Evolutionary conservation across 2,113 vertebrate genomes (phyloP).

Genomic region (Indicator indicator): DNA sequence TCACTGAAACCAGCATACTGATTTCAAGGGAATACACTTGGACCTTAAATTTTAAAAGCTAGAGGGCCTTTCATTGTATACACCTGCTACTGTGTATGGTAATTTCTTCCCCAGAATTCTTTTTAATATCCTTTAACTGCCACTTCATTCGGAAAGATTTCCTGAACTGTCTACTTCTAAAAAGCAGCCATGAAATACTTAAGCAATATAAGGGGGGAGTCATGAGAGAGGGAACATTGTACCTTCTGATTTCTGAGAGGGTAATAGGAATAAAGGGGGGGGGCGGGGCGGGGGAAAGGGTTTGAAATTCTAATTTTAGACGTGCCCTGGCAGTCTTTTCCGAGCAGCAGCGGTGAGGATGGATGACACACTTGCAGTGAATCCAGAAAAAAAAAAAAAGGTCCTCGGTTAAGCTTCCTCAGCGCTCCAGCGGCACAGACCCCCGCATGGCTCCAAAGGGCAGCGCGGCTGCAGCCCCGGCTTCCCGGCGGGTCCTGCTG

Average conservation of each 20-base stretch:
- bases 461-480: rapidly evolving
- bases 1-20: no score
- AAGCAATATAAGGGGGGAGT: not conserved
- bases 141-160: no score
- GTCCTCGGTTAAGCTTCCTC: not conserved
- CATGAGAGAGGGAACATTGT: not conserved
- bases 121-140: no score
- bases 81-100: no score
- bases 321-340: not conserved
- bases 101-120: no score
- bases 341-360: not conserved
- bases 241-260: not conserved
- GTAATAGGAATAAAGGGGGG: not conserved
- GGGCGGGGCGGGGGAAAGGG: not conserved
- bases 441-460: rapidly evolving
- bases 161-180: not conserved
- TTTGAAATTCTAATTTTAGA: not conserved
- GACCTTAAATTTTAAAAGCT: no score
- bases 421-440: rapidly evolving
- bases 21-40: no score
- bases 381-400: not conserved
- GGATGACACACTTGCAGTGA: not conserved
- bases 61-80: no score
- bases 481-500: not conserved
- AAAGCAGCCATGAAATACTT: not conserved